Percentiles rank a stretch among this genome's conserved stretches.
These are phyloP conservation scores for Notechis scutatus DNA, from an alignment of 2,113 vertebrate species.

Conservation along the genomic window DNA sequence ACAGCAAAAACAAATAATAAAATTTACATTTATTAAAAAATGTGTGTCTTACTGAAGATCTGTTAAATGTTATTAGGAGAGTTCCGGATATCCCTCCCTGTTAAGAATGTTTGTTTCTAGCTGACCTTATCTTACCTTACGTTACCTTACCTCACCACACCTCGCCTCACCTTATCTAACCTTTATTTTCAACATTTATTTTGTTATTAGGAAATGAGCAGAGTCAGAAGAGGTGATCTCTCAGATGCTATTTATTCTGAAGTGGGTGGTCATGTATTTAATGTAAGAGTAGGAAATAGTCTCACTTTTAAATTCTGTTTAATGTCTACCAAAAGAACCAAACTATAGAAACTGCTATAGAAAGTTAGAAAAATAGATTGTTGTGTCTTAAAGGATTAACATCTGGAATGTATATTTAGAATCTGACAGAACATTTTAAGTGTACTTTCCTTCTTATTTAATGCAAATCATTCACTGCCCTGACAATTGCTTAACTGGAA, in stretches of 20 bases:
- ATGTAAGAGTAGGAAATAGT: not conserved
- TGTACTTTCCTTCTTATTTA: not conserved
- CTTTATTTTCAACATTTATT: not conserved
- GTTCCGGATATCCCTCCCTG: not conserved
- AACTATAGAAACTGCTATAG: not conserved
- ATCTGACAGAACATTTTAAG: not conserved
- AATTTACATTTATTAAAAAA: not conserved
- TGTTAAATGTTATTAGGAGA: not conserved
- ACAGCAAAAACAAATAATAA: not conserved
- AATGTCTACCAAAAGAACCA: not conserved
- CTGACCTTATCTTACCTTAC: not conserved
- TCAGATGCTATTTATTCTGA: not conserved
- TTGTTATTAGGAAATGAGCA: not conserved
- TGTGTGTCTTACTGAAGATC: not conserved
- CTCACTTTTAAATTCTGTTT: not conserved
- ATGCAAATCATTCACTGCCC: not conserved
- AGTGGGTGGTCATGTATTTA: not conserved
- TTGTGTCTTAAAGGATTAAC: not conserved
- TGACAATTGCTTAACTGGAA: not conserved
- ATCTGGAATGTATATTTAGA: not conserved
- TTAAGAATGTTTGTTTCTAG: not conserved
- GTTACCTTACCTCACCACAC: not conserved
- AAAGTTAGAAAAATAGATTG: not conserved
- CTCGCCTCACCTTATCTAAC: not conserved
- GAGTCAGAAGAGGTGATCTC: not conserved